Base-by-base conservation (phyloP, 2,797 vertebrate genomes). In the Gymnothorax javanicus region DNA sequence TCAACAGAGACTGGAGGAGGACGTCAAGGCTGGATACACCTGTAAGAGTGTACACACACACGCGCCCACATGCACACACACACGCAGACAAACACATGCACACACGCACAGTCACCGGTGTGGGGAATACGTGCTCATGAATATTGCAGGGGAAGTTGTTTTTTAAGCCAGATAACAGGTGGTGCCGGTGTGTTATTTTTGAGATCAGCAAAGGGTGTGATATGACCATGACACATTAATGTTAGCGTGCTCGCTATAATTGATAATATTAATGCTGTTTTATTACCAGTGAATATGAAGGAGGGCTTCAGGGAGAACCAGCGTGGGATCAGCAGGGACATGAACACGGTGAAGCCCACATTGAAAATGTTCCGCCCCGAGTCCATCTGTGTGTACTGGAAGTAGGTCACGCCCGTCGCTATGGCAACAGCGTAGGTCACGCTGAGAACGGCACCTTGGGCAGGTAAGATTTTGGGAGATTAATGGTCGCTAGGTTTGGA, bases 301-400 rank as follows among this genome's bases (percentile, higher is more conserved):
- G 85, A 58, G 0, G 93, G 91, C 33, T 94, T 88, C 0, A 82
- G 71, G 50, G 90, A 1, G 4, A 97, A 93, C 97, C 97, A 97
- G 77, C 93, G 93, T 0, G 96, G 96, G 85, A 97, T 90, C 87
- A 97, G 92, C 73, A 97, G 91, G 0, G 96, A 96, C 96, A 97
- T 97, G 91, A 97, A 97, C 91, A 97, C 93, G 83, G 96, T 90
- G 20, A 97, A 97, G 75, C 97, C 97, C 0, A 97, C 96, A 11
- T 97, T 97, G 93, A 97, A 97, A 92, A 97, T 96, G 87, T 97
- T 97, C 25, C 97, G 93, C 2, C 97, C 96, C 0, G 97, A 97
- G 91, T 97, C 96, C 1, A 97, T 96, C 89, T 97, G 93, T 0
- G 96, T 93, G 7, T 96, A 93, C 89, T 97, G 95, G 94, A 97